A percentile compares a stretch with the other conserved stretches of the same genome.
phyloP scores from a whole-genome alignment of 2,113 vertebrate species.

The Eupsittula cactorum region DNA sequence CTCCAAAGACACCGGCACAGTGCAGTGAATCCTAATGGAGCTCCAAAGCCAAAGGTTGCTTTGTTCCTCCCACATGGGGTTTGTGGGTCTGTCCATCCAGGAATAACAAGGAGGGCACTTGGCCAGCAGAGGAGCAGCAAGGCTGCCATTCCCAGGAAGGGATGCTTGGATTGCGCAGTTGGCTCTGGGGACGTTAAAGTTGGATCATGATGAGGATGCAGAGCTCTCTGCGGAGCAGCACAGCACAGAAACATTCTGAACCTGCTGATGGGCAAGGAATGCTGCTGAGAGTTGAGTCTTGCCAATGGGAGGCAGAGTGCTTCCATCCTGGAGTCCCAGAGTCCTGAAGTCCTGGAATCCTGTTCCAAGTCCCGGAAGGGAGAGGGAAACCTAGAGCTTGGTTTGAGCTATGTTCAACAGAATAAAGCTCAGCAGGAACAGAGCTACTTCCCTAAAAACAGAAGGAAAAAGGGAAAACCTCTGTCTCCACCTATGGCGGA shows the following conservation, averaged over 20 bases:
- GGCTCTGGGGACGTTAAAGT: background rate
- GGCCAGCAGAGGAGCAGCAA: background rate
- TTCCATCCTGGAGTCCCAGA: background rate
- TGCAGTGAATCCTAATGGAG: background rate
- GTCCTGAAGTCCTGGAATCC: background rate
- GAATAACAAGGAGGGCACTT: background rate
- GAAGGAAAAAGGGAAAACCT: background rate
- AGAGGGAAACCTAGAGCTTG: background rate
- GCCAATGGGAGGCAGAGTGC: background rate
- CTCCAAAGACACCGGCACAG: background rate
- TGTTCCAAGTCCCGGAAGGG: background rate
- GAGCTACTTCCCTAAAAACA: background rate
- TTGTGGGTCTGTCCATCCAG: background rate
- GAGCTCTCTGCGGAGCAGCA: background rate
- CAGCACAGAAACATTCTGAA: background rate
- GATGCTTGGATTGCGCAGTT: background rate
- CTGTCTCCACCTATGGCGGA: background rate
- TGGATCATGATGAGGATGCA: background rate
- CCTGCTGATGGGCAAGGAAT: background rate
- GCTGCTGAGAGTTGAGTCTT: background rate
- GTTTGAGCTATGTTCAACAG: constrained; percentile 71
- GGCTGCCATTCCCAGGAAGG: background rate
- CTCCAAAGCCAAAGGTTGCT: background rate
- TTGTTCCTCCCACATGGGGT: background rate
- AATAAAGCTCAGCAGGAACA: constrained; percentile 65